Evolutionary conservation across 2,113 vertebrate species (phyloP), one percentile per base, ranked within the genome.

Genomic region (Dipodomys ordii): DNA sequence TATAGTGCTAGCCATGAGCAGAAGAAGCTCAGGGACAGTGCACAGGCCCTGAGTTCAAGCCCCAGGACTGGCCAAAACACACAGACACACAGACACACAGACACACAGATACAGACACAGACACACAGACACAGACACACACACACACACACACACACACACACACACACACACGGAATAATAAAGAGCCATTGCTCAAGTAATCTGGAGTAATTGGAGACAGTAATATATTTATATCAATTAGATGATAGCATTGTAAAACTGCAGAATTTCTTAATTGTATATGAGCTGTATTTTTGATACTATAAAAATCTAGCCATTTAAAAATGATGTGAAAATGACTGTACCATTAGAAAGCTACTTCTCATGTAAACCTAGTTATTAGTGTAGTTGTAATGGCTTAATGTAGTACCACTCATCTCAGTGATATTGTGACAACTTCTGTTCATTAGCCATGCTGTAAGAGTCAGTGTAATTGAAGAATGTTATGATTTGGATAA

Each of bases 251-350:
- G 60, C 44, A 88, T 19, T 93, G 77, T 32, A 83, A 71, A 93
- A 53, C n/a, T 83, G 32, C 30, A 93, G 93, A 88, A 68, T 84
- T 90, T 93, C 88, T 85, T 23, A 76, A 39, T 46, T 88, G 46
- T 25, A 64, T 60, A 64, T 60, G 30, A 57, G 80, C 27, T 84
- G n/a, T 27, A 39, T 91, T 91, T 87, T 88, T 81, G 16, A 65
- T 77, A 88, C 35, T 12, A 49, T 30, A 23, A 3, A 25, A 67
- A 79, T 8, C 65, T 3, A 23, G 35, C 69, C 72, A 11, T 87
- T 90, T 93, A 60, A 90, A 86, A 79, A 78, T 13, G 67, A 79
- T 44, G 32, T 74, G 53, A 88, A 83, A 67, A 44, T n/a, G 53
- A n/a, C 35, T 83, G 49, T 30, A 53, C 76, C 27, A 39, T 57